phyloP scores from a whole-genome alignment of 2,797 vertebrate species.

The Tenualosa ilisha region DNA sequence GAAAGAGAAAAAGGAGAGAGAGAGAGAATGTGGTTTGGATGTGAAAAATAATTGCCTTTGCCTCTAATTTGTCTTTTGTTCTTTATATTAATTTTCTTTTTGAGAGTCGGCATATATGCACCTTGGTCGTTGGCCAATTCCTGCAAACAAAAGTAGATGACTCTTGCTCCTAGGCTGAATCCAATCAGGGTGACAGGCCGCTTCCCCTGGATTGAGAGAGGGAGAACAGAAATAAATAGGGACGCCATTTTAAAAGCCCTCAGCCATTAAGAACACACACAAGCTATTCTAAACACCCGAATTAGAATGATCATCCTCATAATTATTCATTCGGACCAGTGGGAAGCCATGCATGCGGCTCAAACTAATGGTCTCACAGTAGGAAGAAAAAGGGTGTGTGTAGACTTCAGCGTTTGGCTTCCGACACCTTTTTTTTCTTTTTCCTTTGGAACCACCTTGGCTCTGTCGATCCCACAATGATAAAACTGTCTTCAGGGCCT shows the following conservation, averaged over 20 bases:
- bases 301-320: not conserved
- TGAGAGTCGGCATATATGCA: slow-evolving; percentile 51
- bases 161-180: slow-evolving; percentile 95
- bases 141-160: slow-evolving; percentile 96
- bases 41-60: not conserved
- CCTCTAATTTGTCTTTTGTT: not conserved
- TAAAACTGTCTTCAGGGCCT: not conserved
- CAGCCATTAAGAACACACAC: not conserved
- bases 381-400: not conserved
- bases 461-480: not conserved
- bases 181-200: slow-evolving; percentile 93
- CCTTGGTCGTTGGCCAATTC: slow-evolving; percentile 93
- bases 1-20: not conserved
- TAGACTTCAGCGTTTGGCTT: not conserved
- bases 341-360: not conserved
- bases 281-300: too few species aligned
- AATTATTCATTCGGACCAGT: not conserved
- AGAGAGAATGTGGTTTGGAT: not conserved
- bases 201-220: slow-evolving; percentile 75
- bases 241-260: not conserved
- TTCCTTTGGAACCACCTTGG: not conserved
- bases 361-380: not conserved
- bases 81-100: not conserved
- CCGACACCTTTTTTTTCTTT: not conserved
- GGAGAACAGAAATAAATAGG: not conserved